Evolutionary conservation across 2,113 vertebrate genomes (phyloP).

Genomic region (Porphyrio hochstetteri): DNA sequence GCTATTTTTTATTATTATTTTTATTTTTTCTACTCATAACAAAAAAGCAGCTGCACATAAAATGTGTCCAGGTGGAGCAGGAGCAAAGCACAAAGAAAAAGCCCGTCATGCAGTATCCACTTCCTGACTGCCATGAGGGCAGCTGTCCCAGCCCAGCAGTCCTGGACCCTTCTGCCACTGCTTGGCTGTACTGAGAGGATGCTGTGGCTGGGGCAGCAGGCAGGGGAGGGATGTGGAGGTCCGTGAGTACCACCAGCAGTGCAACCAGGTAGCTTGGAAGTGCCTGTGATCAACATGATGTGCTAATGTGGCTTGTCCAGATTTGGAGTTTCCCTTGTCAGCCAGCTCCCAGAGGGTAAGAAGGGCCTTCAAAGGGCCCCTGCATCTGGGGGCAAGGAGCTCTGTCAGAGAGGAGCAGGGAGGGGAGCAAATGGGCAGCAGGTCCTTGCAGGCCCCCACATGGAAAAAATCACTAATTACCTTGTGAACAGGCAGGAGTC

Average conservation of each 20-base stretch:
- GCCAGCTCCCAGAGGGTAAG: not conserved
- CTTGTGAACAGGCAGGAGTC: not conserved
- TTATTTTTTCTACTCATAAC: not conserved
- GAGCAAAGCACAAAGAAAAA: not conserved
- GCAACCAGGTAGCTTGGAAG: not conserved
- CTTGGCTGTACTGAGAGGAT: fast-evolving
- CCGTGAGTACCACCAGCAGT: not conserved
- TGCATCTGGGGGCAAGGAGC: not conserved
- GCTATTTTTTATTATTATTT: not conserved
- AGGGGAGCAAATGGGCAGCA: not conserved
- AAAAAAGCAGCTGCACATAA: not conserved
- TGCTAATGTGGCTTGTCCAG: not conserved
- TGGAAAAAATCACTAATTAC: not conserved
- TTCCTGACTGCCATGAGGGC: fast-evolving
- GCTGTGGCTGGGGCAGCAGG: not conserved
- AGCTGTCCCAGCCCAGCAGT: not conserved
- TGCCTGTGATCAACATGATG: not conserved
- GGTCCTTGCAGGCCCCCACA: not conserved
- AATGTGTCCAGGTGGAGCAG: not conserved
- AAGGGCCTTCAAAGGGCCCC: not conserved
- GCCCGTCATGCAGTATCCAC: not conserved
- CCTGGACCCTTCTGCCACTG: not conserved
- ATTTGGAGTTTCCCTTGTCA: not conserved
- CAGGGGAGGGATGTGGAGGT: not conserved
- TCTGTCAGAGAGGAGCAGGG: not conserved